A percentile compares a stretch with the other conserved stretches of the same genome.
Conservation (phyloP, 2,113 vertebrate species). For the Atractosteus spatula region DNA sequence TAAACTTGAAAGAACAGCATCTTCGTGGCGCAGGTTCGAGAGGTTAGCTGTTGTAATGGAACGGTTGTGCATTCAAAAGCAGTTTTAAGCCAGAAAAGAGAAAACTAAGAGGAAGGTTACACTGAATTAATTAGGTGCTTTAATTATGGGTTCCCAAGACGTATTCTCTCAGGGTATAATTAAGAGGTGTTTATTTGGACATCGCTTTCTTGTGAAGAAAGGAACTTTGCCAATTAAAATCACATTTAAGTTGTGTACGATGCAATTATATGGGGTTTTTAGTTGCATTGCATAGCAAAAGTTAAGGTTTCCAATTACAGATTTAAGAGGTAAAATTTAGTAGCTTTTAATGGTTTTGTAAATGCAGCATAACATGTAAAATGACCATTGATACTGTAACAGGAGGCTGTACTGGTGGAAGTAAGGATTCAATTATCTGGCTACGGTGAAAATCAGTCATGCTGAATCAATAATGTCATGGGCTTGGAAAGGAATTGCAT, state of each 20-base stretch:
- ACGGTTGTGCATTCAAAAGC: too few species aligned
- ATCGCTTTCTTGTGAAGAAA: slow-evolving; percentile 61
- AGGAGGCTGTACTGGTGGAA: not conserved
- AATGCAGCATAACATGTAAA: slow-evolving; percentile 41
- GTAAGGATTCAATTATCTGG: slow-evolving; percentile 32
- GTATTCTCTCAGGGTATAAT: slow-evolving; percentile 59
- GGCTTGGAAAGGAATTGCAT: not conserved
- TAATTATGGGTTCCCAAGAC: slow-evolving; percentile 57
- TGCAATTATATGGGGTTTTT: slow-evolving; percentile 50
- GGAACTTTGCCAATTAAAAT: slow-evolving; percentile 61
- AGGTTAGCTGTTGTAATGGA: too few species aligned
- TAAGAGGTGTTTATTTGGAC: slow-evolving; percentile 65
- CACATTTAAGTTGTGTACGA: slow-evolving; percentile 50
- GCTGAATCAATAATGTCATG: slow-evolving; percentile 11
- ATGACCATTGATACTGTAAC: not conserved
- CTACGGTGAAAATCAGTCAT: slow-evolving; percentile 18
- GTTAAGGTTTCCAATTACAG: slow-evolving; percentile 46
- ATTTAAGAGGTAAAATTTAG: slow-evolving; percentile 50
- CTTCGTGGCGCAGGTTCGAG: too few species aligned
- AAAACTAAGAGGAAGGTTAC: slow-evolving; percentile 40
- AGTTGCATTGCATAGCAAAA: slow-evolving; percentile 28
- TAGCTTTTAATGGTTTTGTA: slow-evolving; percentile 53
- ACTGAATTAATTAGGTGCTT: slow-evolving; percentile 58
- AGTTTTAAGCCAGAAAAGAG: slow-evolving; percentile 25
- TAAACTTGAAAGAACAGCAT: too few species aligned